Evolutionary conservation across 1,140 invertebrate genomes (phyloP), one percentile per base, ranked within the genome.

Genomic region (Microplitis mediator): DNA sequence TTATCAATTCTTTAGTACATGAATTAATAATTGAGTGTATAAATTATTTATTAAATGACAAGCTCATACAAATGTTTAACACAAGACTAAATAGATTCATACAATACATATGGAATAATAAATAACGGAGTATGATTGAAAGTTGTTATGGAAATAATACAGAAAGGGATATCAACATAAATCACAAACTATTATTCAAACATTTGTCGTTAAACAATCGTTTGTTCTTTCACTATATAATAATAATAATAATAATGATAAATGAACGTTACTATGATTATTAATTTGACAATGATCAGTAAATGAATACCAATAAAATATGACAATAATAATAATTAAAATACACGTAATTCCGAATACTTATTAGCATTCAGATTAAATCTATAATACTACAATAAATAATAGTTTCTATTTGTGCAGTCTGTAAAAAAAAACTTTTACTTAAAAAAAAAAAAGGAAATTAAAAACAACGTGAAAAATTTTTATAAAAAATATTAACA

Each of bases 171-270:
- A 81, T 76, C 69, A 84, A 83, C 75, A 81, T 76, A 74, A 78
- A 82, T 81, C 81, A 82, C 78, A 82, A 73, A 79, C 69, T 72
- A 63, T 77, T 68, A 58, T 35, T 34, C 16, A 62, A 51, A 65
- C 63, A 58, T 58, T 58, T 50, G 14, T 39, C 14, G 32, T 65
- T 50, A 50, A 50, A 13, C 13, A 36, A 51, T 11, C 13, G 23
- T 31, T 39, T 9, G n/a, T 6, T 8, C 4, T 31, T 61, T 9
- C 8, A 9, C 32, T 61, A 13, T 8, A 23, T 4, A 58, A 58
- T 35, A 72, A 75, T 84, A 82, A 23, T 23, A 23, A 23, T 23
- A 23, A 23, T 14, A 82, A 84, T 84, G 81, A 82, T 82, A 78
- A 78, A 77, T 68, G 74, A 45, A 45, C 39, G 39, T 45, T 45